Conservation (phyloP, 2,113 vertebrate genomes). For the Bambusicola thoracicus region DNA sequence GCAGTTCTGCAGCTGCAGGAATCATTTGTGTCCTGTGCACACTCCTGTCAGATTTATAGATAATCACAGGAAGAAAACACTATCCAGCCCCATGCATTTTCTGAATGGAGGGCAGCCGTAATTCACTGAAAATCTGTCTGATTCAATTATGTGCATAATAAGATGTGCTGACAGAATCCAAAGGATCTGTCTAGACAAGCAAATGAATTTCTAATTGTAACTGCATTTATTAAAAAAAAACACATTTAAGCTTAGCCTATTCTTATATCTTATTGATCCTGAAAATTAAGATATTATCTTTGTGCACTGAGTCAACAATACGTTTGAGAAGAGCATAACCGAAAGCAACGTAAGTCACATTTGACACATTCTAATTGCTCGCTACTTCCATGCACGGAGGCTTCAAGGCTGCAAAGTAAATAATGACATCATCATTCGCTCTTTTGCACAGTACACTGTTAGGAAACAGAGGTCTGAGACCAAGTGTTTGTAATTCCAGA, state of each 20-base stretch:
- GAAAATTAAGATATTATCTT: conserved; percentile 44
- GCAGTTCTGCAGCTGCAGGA: conserved; percentile 22
- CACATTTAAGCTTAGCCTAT: background rate
- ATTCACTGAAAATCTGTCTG: background rate
- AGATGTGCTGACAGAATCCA: background rate
- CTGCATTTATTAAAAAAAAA: background rate
- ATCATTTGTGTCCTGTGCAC: conserved; percentile 22
- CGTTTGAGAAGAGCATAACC: conserved; percentile 7
- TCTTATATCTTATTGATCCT: conserved; percentile 38
- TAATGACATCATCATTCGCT: background rate
- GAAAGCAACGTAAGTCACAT: background rate
- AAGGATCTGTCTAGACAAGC: conserved; percentile 14
- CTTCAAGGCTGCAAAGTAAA: background rate
- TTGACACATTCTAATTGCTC: conserved; percentile 38
- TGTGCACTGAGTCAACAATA: background rate
- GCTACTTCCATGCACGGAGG: background rate
- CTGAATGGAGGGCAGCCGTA: conserved; percentile 17
- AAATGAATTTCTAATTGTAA: conserved; percentile 31
- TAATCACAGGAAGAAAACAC: background rate
- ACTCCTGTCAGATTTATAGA: background rate
- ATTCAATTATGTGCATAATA: conserved; percentile 18
- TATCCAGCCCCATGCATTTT: background rate
- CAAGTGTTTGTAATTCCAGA: background rate
- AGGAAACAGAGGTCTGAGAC: background rate
- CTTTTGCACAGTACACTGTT: background rate